Evolutionary conservation across 2,113 vertebrate species (phyloP).

Genomic region (Macquaria ambigua): DNA sequence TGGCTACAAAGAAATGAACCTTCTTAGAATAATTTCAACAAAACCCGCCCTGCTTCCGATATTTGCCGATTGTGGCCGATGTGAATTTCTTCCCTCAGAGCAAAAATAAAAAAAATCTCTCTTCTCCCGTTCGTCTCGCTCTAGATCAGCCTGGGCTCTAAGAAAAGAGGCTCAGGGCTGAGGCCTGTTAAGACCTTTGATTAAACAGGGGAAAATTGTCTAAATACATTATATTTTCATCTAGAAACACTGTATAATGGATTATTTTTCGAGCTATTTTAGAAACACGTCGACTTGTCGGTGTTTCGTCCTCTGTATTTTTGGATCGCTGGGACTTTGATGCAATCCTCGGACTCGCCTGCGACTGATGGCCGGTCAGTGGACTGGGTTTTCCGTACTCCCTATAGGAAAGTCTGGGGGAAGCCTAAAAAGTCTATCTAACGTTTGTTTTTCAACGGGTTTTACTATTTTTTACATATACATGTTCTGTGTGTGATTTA

Average conservation of each 20-base stretch:
- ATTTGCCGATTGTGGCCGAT: constrained; percentile 83
- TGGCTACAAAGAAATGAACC: constrained; percentile 35
- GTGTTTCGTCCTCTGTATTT: constrained; percentile 36
- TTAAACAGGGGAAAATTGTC: constrained; percentile 56
- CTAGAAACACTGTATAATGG: constrained; percentile 36
- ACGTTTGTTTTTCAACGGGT: not conserved
- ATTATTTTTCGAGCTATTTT: constrained; percentile 40
- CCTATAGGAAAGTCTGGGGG: constrained; percentile 75
- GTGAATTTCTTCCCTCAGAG: constrained; percentile 83
- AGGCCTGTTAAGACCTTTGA: constrained; percentile 77
- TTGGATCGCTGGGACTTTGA: constrained; percentile 77
- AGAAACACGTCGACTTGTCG: not conserved
- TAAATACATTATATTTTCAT: constrained; percentile 37
- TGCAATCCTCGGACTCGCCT: constrained; percentile 81
- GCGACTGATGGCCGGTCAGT: constrained; percentile 33
- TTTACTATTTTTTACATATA: not conserved
- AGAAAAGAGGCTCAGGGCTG: constrained; percentile 86
- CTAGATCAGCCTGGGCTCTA: constrained; percentile 85
- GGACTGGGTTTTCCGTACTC: constrained; percentile 57
- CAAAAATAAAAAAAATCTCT: constrained; percentile 88
- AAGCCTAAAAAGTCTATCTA: constrained; percentile 76
- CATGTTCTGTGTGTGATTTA: not conserved
- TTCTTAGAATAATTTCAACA: constrained; percentile 68
- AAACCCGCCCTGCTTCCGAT: constrained; percentile 83
- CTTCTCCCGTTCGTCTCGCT: constrained; percentile 84